Conservation (phyloP, 2,113 vertebrate genomes). For the Hyperoodon ampullatus region DNA sequence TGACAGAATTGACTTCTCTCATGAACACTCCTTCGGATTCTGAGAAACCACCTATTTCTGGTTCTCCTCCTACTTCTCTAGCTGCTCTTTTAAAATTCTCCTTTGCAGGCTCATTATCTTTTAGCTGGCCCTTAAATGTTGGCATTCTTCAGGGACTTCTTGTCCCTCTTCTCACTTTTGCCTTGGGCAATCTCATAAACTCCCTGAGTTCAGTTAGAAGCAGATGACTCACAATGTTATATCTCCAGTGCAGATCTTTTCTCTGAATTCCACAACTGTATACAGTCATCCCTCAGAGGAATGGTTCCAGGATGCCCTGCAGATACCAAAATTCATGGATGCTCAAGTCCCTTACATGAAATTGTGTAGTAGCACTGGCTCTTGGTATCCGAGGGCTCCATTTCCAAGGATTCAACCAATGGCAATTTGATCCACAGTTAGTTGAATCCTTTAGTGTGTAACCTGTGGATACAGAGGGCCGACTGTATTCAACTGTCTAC, state of each 20-base stretch:
- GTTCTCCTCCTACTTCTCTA: background rate
- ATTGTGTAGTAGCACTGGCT: background rate
- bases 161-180: background rate
- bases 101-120: background rate
- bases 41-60: background rate
- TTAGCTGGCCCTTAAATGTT: background rate
- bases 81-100: background rate
- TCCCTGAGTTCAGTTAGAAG: conserved; percentile 9
- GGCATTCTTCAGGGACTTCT: background rate
- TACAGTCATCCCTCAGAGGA: background rate
- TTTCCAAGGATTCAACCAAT: background rate
- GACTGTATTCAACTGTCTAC: background rate
- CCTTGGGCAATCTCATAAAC: background rate
- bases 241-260: background rate
- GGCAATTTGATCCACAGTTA: background rate
- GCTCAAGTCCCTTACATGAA: background rate
- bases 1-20: background rate
- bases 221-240: background rate
- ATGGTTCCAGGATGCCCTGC: background rate
- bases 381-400: background rate
- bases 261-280: background rate
- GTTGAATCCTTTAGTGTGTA: background rate
- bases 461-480: background rate
- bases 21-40: background rate
- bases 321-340: background rate